Evolutionary conservation across 2,888 invertebrate species (phyloP), one percentile per base, ranked within the genome.

Genomic region (Eumacrocentrus americanus): DNA sequence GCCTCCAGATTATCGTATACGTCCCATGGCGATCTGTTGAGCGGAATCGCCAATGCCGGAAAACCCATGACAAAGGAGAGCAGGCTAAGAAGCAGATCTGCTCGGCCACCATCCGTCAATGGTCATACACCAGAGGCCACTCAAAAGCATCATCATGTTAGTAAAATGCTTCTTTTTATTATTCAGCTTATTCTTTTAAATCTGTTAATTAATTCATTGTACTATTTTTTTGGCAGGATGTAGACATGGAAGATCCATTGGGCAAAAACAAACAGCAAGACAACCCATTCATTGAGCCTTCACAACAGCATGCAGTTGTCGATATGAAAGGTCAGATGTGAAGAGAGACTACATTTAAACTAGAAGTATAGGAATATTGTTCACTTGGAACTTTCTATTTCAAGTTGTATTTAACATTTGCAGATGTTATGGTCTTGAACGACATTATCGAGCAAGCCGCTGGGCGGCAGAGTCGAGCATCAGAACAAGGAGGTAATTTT

Each of bases 401-500:
- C 25, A 23, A 40, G 12, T 9, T 11, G 7, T 37, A 37, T 53
- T 58, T 55, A 65, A 82, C 52, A 66, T 58, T 82, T 85, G 55
- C 85, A 97, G 97, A 98, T 86, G 95, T 97, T 65, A 94, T 96
- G 94, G 96, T 96, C 73, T 85, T 97, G 75, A 96, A 95, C 81
- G 95, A 97, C 82, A 95, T 98, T 76, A 94, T 97, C 73, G 95
- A 97, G 81, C 96, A 96, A 85, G 96, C 92, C 61, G 92, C 95
- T 62, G 92, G 93, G 70, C 87, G 92, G 80, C 92, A 92, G 78
- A 93, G 93, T 83, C 86, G 90, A 78, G 88, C 90, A 62, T 91
- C 92, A 78, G 94, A 94, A 68, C 91, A 91, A 81, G 92, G 91
- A 88, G 93, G 93, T 94, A 90, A 86, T 71, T 60, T 69, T 63